Conservation (phyloP, 2,113 vertebrate species). For the Platichthys flesus region DNA sequence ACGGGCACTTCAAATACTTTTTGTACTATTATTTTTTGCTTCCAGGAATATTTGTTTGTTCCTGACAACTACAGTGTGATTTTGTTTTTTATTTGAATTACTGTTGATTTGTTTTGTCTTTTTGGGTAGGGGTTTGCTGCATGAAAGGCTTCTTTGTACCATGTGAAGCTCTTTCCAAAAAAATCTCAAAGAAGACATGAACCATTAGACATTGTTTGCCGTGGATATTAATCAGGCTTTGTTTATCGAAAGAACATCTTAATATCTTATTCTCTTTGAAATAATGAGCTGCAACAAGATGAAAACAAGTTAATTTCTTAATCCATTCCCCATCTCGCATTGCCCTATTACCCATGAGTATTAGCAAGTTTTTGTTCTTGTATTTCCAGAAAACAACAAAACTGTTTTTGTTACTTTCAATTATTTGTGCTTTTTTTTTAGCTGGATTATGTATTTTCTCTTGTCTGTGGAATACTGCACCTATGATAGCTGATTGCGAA, state of each 20-base stretch:
- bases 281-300: constrained; percentile 81
- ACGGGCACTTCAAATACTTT: constrained; percentile 51
- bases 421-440: constrained; percentile 39
- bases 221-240: constrained; percentile 81
- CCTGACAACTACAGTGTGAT: constrained; percentile 52
- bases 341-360: constrained; percentile 78
- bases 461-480: constrained; percentile 9
- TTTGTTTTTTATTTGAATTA: constrained; percentile 63
- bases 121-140: constrained; percentile 7
- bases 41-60: constrained; percentile 56
- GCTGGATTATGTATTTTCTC: constrained; percentile 7
- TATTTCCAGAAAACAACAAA: constrained; percentile 65
- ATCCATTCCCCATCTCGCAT: constrained; percentile 75
- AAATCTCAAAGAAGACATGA: constrained; percentile 73
- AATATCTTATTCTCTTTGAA: constrained; percentile 86
- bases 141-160: constrained; percentile 65
- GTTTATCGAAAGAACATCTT: constrained; percentile 79
- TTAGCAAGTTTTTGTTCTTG: constrained; percentile 62
- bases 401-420: constrained; percentile 47
- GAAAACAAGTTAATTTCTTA: constrained; percentile 82
- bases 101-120: constrained; percentile 22
- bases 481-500: background rate
- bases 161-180: constrained; percentile 71
- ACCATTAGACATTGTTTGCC: constrained; percentile 78
- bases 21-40: constrained; percentile 53